Evolutionary conservation across 2,113 vertebrate species (phyloP), one percentile per base, ranked within the genome.

Genomic region (Xyrauchen texanus): DNA sequence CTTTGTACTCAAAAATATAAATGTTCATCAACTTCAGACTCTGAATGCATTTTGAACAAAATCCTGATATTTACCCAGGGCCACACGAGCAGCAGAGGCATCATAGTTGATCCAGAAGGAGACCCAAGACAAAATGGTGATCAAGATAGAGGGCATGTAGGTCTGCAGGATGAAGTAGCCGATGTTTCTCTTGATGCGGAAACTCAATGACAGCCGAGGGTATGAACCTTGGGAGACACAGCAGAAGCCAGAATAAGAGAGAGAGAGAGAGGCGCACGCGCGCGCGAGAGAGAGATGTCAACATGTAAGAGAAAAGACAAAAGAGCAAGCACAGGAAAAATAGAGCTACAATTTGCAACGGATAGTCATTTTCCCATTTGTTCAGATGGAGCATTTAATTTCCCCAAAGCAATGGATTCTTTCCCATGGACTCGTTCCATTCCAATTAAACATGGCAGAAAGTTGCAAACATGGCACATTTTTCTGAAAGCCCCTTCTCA

Each of bases 41-140:
- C 13, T 4, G n/a, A 34, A 3, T 34, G 21, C 21, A 34, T 73
- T 12, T 15, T 34, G 13, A 5, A 34, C 52, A 11, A 13, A 51
- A 9, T 11, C 62, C 11, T 13, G 0, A 9, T 8, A 7, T 75
- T 83, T 93, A 99, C 97, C 97, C 78, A 99, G 92, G 85, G 97
- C 97, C 87, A 99, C 97, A 79, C 98, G 94, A 90, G 98, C 95
- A 90, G 97, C 96, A 87, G 98, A 97, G 83, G 95, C 97, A 85
- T 98, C 95, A 0, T 96, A 98, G 91, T 97, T 98, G 91, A 99
- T 99, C 97, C 97, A 99, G 88, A 99, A 99, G 52, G 97, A 96
- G 76, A 98, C 94, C 97, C 98, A 99, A 87, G 98, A 99, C 78
- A 96, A 90, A 86, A 96, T 94, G 78, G 98, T 99, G 91, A 96